A percentile compares a stretch with the other conserved stretches of the same genome.
phyloP scores from a whole-genome alignment of 2,888 invertebrate genomes.

The Amblyjoppa proteus region DNA sequence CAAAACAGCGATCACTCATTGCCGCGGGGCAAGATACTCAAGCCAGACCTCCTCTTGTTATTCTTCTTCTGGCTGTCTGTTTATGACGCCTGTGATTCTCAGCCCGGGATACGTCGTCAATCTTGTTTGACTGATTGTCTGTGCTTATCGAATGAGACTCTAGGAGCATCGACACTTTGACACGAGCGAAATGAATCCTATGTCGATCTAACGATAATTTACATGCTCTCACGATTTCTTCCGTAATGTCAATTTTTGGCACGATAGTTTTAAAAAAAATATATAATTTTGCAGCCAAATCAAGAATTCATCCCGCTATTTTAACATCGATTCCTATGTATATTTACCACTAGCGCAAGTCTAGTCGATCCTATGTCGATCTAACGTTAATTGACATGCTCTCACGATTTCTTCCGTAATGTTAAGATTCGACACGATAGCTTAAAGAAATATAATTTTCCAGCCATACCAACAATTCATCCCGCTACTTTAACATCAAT shows the following conservation, averaged over 20 bases:
- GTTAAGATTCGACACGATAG: no score
- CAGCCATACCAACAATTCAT: no score
- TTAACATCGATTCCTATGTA: no score
- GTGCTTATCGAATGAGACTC: slow-evolving; percentile 19
- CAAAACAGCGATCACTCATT: slow-evolving; percentile 58
- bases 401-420: no score
- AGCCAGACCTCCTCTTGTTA: slow-evolving; percentile 43
- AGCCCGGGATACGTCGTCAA: slow-evolving; percentile 43
- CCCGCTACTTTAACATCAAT: no score
- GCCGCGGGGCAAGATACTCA: slow-evolving; percentile 62
- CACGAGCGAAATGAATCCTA: slow-evolving; percentile 52
- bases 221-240: background rate
- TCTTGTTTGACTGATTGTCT: slow-evolving; percentile 54
- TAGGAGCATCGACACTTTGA: slow-evolving; percentile 57
- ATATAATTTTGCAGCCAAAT: background rate
- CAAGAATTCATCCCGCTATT: no score
- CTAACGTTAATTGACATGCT: no score
- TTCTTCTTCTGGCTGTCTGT: slow-evolving; percentile 41
- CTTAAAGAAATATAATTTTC: no score
- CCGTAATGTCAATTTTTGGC: background rate
- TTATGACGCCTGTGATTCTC: slow-evolving; percentile 41
- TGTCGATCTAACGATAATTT: slow-evolving; percentile 4
- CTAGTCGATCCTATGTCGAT: no score
- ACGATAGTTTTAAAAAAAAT: background rate
- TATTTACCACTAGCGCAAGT: no score